Evolutionary conservation across 2,113 vertebrate genomes (phyloP), one percentile per base, ranked within the genome.

Genomic region (Holacanthus passer): DNA sequence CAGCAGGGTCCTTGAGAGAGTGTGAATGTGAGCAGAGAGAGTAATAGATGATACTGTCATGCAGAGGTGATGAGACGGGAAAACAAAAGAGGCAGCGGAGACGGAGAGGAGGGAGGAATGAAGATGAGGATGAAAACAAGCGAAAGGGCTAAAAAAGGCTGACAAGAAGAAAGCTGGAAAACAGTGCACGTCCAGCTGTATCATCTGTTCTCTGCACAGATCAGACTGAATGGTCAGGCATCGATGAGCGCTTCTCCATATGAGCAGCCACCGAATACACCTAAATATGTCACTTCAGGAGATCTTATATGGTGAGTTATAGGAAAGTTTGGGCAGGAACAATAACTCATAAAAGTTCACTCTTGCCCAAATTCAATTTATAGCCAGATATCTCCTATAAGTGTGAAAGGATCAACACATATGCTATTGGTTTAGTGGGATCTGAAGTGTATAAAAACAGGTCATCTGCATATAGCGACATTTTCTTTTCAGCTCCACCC

Each of bases 1-100:
- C 82, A 83, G 81, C 85, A 65, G 76, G 72, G 87, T 81, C 72
- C 82, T 86, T 62, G 48, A 71, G 68, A 79, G 70, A 48, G 55
- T 9, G 82, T 19, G 76, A 12, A 77, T 75, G 75, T 66, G 75
- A 89, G 65, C 27, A 22, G 32, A 52, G 45, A 62, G 69, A 60
- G 29, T 73, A 81, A 87, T 52, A 62, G 75, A 85, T 81, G 73
- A 86, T 65, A 4, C 48, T 73, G 67, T 48, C 60, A 66, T 50
- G 41, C 53, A 48, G 79, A 65, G 68, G 70, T 62, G 69, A 77
- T 48, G 73, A 81, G 41, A 65, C 4, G 47, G 27, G 70, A n/a
- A 55, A 64, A 55, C 10, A 27, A 70, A 41, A 27, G 53, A 81
- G 37, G 45, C 22, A 41, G 64, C 35, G 55, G 66, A 69, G 77